These are phyloP conservation scores for Lepidochitona cinerea DNA, from an alignment of 2,888 invertebrate genomes.

Conservation along the genomic window DNA sequence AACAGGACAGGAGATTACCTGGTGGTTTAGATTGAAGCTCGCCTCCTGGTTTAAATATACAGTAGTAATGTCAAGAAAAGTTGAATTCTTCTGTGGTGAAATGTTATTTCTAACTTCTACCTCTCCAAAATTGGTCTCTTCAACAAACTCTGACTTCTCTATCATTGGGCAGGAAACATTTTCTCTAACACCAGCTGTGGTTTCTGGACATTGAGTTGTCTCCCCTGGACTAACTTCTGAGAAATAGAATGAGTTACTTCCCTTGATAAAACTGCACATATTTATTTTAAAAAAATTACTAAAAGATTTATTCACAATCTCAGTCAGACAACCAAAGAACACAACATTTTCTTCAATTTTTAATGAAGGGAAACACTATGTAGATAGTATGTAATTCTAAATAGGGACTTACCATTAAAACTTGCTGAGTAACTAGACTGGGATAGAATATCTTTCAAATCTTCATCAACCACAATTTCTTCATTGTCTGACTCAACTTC, in stretches of 20 bases:
- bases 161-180: neutral
- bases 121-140: neutral
- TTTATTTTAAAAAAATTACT: neutral
- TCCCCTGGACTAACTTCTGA: neutral
- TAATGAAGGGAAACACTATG: too few species aligned
- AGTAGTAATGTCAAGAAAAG: too few species aligned
- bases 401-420: constrained; percentile 23
- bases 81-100: too few species aligned
- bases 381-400: too few species aligned
- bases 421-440: constrained; percentile 39
- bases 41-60: too few species aligned
- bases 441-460: neutral
- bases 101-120: neutral
- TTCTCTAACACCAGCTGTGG: neutral
- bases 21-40: too few species aligned
- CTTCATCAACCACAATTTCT: constrained; percentile 16
- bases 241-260: neutral
- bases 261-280: too few species aligned
- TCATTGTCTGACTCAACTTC: constrained; percentile 18
- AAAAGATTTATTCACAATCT: too few species aligned
- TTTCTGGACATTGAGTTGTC: neutral
- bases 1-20: too few species aligned
- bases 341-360: too few species aligned
- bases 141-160: neutral
- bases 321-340: too few species aligned